Percentiles rank a stretch among this genome's conserved stretches.
Evolutionary conservation across 1,140 invertebrate species (phyloP).

Genomic region (Zeugodacus cucurbitae): DNA sequence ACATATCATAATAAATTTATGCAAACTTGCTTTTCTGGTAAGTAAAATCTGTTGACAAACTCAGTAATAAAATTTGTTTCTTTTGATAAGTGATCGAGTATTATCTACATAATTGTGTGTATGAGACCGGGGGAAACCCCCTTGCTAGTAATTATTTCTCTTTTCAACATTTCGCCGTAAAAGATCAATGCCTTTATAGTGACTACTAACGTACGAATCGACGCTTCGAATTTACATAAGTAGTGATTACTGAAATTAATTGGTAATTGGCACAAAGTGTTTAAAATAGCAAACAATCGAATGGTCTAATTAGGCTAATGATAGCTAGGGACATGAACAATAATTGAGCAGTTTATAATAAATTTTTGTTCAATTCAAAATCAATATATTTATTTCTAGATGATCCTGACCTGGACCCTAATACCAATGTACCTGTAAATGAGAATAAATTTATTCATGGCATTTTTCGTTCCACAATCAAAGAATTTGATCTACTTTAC

Average conservation of each 20-base stretch:
- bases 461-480: neutral
- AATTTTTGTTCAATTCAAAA: too few relatives aligned
- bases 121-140: neutral
- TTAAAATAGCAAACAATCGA: too few relatives aligned
- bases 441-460: neutral
- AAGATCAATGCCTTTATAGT: neutral
- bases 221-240: too few relatives aligned
- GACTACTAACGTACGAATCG: neutral
- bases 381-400: neutral
- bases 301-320: too few relatives aligned
- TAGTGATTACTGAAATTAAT: too few relatives aligned
- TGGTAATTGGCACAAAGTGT: too few relatives aligned
- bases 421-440: neutral
- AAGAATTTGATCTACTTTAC: constrained; percentile 6
- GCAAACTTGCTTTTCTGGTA: neutral
- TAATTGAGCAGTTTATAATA: too few relatives aligned
- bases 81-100: neutral
- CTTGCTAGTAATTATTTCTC: neutral
- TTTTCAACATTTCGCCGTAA: neutral
- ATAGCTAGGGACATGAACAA: too few relatives aligned
- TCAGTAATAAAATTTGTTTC: neutral
- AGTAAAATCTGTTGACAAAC: neutral
- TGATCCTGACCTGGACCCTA: neutral
- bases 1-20: neutral
- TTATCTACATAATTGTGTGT: neutral